A percentile compares a stretch with the other conserved stretches of the same genome.
Conservation (phyloP, 2,113 vertebrate species). For the Narcine bancroftii region DNA sequence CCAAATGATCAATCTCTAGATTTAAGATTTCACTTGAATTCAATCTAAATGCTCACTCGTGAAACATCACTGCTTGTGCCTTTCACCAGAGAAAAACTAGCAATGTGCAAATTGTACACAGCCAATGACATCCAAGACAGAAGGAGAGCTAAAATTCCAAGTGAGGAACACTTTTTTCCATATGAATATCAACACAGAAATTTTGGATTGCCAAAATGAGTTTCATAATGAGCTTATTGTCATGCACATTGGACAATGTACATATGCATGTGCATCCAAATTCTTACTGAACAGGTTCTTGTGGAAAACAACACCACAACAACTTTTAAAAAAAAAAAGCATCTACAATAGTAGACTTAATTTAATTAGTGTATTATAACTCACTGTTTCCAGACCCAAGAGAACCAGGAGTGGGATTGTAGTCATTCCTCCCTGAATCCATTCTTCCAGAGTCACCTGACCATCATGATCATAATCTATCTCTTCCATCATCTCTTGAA, state of each 20-base stretch:
- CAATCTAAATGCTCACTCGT: neutral
- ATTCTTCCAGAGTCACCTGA: slow-evolving; percentile 82
- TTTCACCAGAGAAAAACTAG: neutral
- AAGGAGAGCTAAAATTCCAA: neutral
- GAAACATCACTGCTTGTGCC: neutral
- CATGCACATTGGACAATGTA: too few species aligned
- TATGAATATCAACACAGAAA: neutral
- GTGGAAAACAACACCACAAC: too few species aligned
- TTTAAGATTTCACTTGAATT: neutral
- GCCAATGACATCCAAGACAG: neutral
- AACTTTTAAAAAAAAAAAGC: too few species aligned
- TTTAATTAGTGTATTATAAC: too few species aligned
- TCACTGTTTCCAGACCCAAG: slow-evolving; percentile 82
- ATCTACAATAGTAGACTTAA: too few species aligned
- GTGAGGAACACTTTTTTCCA: neutral
- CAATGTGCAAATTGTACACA: neutral
- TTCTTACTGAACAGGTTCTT: too few species aligned
- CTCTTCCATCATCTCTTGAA: slow-evolving; percentile 95
- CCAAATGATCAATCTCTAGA: neutral
- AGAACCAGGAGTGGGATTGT: slow-evolving; percentile 87
- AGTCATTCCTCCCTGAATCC: slow-evolving; percentile 93
- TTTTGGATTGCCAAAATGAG: neutral
- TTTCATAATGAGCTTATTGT: too few species aligned
- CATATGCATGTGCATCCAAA: too few species aligned
- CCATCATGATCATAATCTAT: slow-evolving; percentile 91